phyloP scores from a whole-genome alignment of 2,113 vertebrate species.

The Epinephelus lanceolatus region DNA sequence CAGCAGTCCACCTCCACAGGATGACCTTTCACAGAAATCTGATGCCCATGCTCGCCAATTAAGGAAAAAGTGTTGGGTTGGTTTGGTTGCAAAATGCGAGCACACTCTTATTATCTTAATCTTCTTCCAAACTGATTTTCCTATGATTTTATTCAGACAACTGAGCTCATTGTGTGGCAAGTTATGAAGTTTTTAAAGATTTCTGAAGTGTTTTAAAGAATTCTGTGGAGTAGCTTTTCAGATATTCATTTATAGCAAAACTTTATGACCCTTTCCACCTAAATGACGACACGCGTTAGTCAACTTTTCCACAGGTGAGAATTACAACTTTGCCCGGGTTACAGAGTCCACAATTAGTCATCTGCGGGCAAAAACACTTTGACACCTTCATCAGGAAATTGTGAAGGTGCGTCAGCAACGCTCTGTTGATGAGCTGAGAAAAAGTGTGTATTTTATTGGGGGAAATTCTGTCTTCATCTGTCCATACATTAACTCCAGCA shows the following conservation, averaged over 20 bases:
- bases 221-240: not conserved
- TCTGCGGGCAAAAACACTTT: not conserved
- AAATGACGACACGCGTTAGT: not conserved
- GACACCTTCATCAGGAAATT: not conserved
- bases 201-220: not conserved
- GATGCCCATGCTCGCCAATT: constrained; percentile 17
- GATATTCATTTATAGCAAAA: not conserved
- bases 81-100: not conserved
- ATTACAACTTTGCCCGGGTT: not conserved
- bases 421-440: not conserved
- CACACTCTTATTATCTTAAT: not conserved
- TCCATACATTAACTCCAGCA: not conserved
- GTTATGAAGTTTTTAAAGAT: too few relatives aligned
- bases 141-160: not conserved
- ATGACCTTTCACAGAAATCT: constrained; percentile 10
- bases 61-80: not conserved
- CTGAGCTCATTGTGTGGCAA: constrained; percentile 13
- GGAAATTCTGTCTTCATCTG: not conserved
- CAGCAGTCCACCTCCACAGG: constrained; percentile 26
- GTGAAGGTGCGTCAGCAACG: not conserved
- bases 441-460: not conserved
- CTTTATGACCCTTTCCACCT: not conserved
- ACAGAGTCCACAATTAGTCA: constrained; percentile 23
- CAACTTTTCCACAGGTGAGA: constrained; percentile 8
- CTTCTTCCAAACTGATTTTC: not conserved